phyloP scores from a whole-genome alignment of 2,113 vertebrate genomes.

The Danionella cerebrum region DNA sequence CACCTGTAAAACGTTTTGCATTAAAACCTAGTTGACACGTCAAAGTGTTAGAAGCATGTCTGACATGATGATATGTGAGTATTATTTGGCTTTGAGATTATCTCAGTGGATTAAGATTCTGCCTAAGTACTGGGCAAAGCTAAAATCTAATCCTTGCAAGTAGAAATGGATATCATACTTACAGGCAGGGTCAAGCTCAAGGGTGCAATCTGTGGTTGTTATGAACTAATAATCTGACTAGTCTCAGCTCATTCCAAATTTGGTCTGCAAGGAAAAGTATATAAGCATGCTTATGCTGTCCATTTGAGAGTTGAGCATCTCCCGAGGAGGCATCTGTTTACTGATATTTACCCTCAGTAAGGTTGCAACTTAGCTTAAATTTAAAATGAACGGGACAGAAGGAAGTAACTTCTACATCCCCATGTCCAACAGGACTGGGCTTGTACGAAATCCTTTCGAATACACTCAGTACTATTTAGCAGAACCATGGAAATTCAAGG shows the following conservation, averaged over 20 bases:
- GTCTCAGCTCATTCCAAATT: background rate
- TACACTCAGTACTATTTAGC: slow-evolving; percentile 63
- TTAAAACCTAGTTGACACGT: too few relatives aligned
- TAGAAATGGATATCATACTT: background rate
- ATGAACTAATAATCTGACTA: background rate
- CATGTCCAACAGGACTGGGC: slow-evolving; percentile 60
- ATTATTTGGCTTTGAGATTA: background rate
- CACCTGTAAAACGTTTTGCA: too few relatives aligned
- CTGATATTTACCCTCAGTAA: background rate
- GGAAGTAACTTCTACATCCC: slow-evolving; percentile 64
- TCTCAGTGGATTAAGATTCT: background rate
- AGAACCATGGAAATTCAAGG: slow-evolving; percentile 50
- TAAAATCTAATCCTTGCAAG: background rate
- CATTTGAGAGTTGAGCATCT: background rate
- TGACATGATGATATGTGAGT: background rate
- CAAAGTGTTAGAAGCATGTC: background rate
- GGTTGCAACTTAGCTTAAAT: background rate
- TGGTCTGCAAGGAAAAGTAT: background rate
- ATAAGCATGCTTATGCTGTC: background rate
- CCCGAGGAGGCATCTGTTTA: background rate
- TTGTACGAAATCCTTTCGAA: slow-evolving; percentile 60
- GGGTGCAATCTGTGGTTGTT: background rate
- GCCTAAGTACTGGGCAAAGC: background rate
- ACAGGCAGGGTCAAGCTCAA: background rate
- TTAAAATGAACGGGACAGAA: slow-evolving; percentile 53